These are phyloP conservation scores for Scaptomyza flava DNA, from an alignment of 2,888 invertebrate genomes.

Conservation along the genomic window DNA sequence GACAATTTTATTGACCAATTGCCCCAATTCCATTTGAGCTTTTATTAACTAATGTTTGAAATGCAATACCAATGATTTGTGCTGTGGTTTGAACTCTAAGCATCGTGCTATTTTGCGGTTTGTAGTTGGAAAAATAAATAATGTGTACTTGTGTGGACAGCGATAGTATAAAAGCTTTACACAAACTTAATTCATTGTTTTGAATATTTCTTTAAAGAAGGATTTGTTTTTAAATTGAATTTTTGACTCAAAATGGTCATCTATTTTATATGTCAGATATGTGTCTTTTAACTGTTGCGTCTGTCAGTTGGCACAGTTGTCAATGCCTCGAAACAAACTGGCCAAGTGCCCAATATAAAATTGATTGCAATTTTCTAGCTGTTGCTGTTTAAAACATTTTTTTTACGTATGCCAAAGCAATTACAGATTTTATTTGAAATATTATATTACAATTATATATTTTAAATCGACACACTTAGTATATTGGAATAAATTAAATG, in stretches of 20 bases:
- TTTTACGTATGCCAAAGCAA: constrained; percentile 6
- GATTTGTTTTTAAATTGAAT: too few relatives aligned
- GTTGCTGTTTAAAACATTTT: neutral
- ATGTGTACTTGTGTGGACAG: neutral
- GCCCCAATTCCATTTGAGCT: neutral
- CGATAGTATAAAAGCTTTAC: neutral
- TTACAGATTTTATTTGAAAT: neutral
- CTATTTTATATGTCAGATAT: constrained; percentile 5
- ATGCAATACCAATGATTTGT: constrained; percentile 7
- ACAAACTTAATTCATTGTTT: neutral
- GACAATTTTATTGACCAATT: neutral
- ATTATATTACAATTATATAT: neutral
- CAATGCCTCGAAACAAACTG: constrained; percentile 2
- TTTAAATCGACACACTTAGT: neutral
- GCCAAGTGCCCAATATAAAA: constrained; percentile 6
- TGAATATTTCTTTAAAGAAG: too few relatives aligned
- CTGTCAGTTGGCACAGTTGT: constrained; percentile 28
- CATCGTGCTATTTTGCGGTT: constrained; percentile 7
- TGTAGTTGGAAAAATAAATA: neutral
- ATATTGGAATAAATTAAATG: neutral
- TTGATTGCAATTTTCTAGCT: neutral
- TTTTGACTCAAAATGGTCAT: neutral
- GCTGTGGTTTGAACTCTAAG: neutral
- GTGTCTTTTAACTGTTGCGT: constrained; percentile 58
- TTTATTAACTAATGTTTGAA: neutral